phyloP scores from a whole-genome alignment of 2,888 invertebrate genomes.

The Ophion obscuratus region DNA sequence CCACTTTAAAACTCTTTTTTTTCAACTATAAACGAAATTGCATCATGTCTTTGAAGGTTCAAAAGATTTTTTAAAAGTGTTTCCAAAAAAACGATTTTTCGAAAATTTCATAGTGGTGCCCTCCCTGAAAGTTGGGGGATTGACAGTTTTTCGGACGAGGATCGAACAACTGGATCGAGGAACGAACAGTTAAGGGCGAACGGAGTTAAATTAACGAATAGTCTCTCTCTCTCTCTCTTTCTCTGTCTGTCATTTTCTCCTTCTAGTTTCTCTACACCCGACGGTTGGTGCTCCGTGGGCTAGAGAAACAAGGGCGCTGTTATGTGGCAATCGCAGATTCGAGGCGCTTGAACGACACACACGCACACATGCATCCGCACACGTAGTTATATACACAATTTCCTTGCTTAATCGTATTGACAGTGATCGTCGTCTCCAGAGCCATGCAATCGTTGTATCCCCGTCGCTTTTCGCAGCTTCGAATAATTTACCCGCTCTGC shows the following conservation, averaged over 20 bases:
- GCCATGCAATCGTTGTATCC: slow-evolving; percentile 25
- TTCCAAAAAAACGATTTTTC: too few species aligned
- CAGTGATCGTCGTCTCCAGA: slow-evolving; percentile 50
- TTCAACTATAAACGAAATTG: too few species aligned
- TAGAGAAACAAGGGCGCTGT: background rate
- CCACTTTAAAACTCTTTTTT: too few species aligned
- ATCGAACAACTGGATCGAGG: slow-evolving; percentile 25
- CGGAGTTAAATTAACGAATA: slow-evolving; percentile 57
- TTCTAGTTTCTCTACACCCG: background rate
- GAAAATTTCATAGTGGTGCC: too few species aligned
- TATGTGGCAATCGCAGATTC: slow-evolving; percentile 7
- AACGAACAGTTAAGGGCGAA: slow-evolving; percentile 25
- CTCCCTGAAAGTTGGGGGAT: background rate
- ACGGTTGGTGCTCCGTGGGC: background rate
- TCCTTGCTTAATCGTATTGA: slow-evolving; percentile 44
- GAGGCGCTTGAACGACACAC: slow-evolving; percentile 11
- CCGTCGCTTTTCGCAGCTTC: slow-evolving; percentile 52
- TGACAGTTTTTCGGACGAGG: background rate
- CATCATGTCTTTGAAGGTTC: too few species aligned
- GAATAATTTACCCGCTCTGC: slow-evolving; percentile 56
- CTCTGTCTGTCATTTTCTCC: background rate
- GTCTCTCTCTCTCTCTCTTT: slow-evolving; percentile 16
- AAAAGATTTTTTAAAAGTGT: too few species aligned
- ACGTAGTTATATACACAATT: slow-evolving; percentile 23
- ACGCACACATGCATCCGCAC: slow-evolving; percentile 18